These are phyloP conservation scores for Apostichopus parvimensis DNA, from an alignment of 35 echinoderm and acorn worm species.

Conservation along the genomic window DNA sequence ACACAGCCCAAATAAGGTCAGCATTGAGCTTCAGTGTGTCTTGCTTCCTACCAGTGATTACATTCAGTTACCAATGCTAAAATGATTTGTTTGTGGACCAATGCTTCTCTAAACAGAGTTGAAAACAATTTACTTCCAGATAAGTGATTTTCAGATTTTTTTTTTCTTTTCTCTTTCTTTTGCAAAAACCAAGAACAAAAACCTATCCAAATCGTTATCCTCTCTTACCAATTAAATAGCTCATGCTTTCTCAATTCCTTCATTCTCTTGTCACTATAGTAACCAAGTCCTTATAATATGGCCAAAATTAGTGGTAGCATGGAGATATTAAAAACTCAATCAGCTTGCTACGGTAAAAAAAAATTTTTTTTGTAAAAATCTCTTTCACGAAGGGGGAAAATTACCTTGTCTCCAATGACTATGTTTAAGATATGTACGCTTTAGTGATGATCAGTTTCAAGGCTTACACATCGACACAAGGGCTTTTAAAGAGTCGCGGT, in stretches of 20 bases:
- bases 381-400: background rate
- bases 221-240: slow-evolving; percentile 3
- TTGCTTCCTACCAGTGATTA: too few species aligned
- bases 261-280: background rate
- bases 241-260: background rate
- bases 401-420: background rate
- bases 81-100: too few species aligned
- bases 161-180: background rate
- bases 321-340: slow-evolving; percentile 10
- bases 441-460: background rate
- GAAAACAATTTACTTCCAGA: too few species aligned
- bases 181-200: background rate
- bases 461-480: slow-evolving; percentile 3
- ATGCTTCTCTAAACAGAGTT: too few species aligned
- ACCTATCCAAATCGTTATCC: background rate
- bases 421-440: background rate
- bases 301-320: slow-evolving; percentile 6
- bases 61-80: too few species aligned
- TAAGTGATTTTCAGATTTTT: background rate
- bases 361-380: background rate
- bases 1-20: too few species aligned
- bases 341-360: background rate
- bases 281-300: slow-evolving; percentile 4
- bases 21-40: too few species aligned
- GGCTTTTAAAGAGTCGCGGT: background rate